Evolutionary conservation across 2,888 invertebrate genomes (phyloP).

Genomic region (Melinaea menophilus): DNA sequence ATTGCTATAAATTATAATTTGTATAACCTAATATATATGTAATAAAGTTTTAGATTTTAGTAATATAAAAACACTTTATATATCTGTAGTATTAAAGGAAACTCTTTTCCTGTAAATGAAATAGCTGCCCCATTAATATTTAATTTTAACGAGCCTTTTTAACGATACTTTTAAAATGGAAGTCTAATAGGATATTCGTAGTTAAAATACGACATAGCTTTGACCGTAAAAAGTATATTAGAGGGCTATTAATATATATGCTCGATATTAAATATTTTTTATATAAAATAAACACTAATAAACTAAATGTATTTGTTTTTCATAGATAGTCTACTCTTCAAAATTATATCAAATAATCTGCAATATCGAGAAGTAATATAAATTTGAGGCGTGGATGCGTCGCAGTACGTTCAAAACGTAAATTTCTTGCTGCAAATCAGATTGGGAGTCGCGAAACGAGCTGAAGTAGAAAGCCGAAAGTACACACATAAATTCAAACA

Average conservation of each 20-base stretch:
- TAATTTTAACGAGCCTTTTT: conserved; percentile 34
- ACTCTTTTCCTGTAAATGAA: conserved; percentile 27
- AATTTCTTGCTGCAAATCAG: conserved; percentile 42
- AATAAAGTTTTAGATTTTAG: neutral
- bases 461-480: conserved; percentile 59
- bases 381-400: neutral
- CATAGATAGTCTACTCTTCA: neutral
- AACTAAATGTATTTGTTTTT: neutral
- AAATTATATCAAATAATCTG: neutral
- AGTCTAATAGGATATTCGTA: conserved; percentile 29
- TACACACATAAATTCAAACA: conserved; percentile 66
- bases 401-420: conserved; percentile 24
- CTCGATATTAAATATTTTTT: too few species aligned
- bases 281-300: too few species aligned
- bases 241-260: conserved; percentile 8
- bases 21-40: neutral
- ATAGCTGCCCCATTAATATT: conserved; percentile 34
- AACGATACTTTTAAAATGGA: conserved; percentile 34
- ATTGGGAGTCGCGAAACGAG: conserved; percentile 48
- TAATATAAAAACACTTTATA: neutral
- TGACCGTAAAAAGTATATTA: conserved; percentile 23
- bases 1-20: too few species aligned
- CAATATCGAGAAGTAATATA: conserved; percentile 2
- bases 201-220: conserved; percentile 41
- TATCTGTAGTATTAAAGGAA: conserved; percentile 9